Percentiles rank a stretch among this genome's conserved stretches.
These are phyloP conservation scores for Aix galericulata DNA, from an alignment of 2,113 vertebrate genomes.

Conservation along the genomic window DNA sequence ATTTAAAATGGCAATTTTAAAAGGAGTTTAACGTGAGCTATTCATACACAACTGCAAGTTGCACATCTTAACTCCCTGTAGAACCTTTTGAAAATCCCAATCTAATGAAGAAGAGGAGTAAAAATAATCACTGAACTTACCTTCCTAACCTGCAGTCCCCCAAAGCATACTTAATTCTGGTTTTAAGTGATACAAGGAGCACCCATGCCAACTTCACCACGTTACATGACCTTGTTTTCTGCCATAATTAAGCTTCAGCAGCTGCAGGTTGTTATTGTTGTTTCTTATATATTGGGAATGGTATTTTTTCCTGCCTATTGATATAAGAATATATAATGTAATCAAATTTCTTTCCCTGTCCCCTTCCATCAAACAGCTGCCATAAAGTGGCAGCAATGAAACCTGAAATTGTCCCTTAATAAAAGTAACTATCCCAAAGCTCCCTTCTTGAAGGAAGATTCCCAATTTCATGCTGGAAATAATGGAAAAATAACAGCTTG, in stretches of 20 bases:
- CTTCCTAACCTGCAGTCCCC: not conserved
- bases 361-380: not conserved
- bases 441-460: not conserved
- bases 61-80: not conserved
- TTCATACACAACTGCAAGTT: not conserved
- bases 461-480: not conserved
- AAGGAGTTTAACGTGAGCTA: not conserved
- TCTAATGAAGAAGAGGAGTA: not conserved
- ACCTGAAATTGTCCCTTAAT: not conserved
- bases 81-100: not conserved
- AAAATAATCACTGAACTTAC: not conserved
- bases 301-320: not conserved
- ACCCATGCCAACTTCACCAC: not conserved
- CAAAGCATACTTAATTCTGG: not conserved
- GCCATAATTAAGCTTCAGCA: not conserved
- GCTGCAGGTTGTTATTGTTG: not conserved
- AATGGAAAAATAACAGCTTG: not conserved
- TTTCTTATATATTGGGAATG: not conserved
- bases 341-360: not conserved
- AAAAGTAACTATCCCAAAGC: not conserved
- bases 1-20: not conserved
- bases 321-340: not conserved
- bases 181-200: not conserved
- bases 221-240: not conserved
- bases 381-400: slow-evolving; percentile 5